Conservation (phyloP, 1,140 invertebrate species). For the Cotesia glomerata region DNA sequence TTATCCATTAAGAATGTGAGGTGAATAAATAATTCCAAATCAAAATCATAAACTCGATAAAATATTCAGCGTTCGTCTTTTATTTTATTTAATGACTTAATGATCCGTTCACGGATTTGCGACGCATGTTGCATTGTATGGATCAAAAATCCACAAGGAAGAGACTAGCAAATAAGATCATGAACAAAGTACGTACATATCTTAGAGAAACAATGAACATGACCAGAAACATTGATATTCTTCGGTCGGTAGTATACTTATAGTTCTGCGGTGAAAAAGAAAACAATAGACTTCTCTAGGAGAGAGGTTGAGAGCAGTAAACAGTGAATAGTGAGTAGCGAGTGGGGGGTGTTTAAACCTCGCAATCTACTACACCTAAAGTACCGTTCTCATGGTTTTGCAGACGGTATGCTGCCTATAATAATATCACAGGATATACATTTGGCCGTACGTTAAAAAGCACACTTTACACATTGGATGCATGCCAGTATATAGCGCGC, state of each 20-base stretch:
- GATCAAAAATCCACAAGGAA: too few relatives aligned
- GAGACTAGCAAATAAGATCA: neutral
- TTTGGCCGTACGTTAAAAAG: slow-evolving; percentile 10
- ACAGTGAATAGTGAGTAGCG: neutral
- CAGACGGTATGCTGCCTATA: slow-evolving; percentile 1
- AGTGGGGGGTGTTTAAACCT: neutral
- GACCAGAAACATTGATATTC: neutral
- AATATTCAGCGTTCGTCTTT: too few relatives aligned
- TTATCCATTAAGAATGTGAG: too few relatives aligned
- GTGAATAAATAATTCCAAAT: too few relatives aligned
- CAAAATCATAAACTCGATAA: too few relatives aligned
- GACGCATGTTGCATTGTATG: too few relatives aligned
- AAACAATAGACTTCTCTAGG: neutral
- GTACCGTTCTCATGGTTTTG: slow-evolving; percentile 12
- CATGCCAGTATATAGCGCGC: slow-evolving; percentile 13
- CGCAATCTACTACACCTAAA: neutral
- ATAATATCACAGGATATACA: slow-evolving; percentile 7
- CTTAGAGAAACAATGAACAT: neutral
- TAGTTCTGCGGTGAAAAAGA: neutral
- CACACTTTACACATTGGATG: neutral
- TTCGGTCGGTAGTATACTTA: neutral
- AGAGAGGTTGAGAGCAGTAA: too few relatives aligned
- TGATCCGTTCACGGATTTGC: neutral
- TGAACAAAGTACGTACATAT: too few relatives aligned
- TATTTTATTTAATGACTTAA: too few relatives aligned